phyloP scores from a whole-genome alignment of 92 coral and sea anemone species.

The Diadumene lineata region DNA sequence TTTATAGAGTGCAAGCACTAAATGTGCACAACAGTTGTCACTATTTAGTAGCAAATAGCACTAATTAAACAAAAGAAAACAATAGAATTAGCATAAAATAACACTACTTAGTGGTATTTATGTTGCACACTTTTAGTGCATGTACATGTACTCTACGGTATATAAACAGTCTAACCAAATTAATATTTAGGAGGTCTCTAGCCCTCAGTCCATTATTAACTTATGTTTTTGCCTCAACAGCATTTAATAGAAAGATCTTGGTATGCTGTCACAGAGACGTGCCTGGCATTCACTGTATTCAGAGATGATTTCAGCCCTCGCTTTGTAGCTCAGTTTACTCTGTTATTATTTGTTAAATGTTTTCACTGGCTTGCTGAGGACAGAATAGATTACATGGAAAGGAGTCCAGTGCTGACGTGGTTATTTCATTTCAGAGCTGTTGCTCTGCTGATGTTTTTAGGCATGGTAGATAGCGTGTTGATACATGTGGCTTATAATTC shows the following conservation, averaged over 20 bases:
- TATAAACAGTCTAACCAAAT: too few relatives aligned
- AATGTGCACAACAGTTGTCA: too few relatives aligned
- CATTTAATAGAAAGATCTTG: slow-evolving; percentile 97
- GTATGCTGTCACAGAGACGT: slow-evolving; percentile 99
- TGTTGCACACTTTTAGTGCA: too few relatives aligned
- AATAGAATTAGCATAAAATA: too few relatives aligned
- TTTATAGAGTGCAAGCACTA: too few relatives aligned
- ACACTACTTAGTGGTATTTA: too few relatives aligned
- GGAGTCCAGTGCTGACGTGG: slow-evolving; percentile 92
- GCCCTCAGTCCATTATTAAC: not conserved
- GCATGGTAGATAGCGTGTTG: slow-evolving; percentile 77
- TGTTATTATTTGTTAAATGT: slow-evolving; percentile 86
- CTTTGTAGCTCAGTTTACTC: slow-evolving; percentile 97
- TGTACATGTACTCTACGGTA: too few relatives aligned
- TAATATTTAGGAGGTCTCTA: too few relatives aligned
- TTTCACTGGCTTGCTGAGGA: slow-evolving; percentile 99
- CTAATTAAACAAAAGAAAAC: too few relatives aligned
- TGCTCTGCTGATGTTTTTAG: slow-evolving; percentile 72
- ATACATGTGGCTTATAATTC: slow-evolving; percentile 91
- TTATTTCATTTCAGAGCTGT: slow-evolving; percentile 87
- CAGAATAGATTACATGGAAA: slow-evolving; percentile 97
- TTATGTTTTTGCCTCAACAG: slow-evolving; percentile 38
- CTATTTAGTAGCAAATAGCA: too few relatives aligned
- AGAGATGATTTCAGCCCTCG: slow-evolving; percentile 99
- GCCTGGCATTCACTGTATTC: slow-evolving; percentile 98